Conservation (phyloP, 2,113 vertebrate species). For the Fulmarus glacialis region DNA sequence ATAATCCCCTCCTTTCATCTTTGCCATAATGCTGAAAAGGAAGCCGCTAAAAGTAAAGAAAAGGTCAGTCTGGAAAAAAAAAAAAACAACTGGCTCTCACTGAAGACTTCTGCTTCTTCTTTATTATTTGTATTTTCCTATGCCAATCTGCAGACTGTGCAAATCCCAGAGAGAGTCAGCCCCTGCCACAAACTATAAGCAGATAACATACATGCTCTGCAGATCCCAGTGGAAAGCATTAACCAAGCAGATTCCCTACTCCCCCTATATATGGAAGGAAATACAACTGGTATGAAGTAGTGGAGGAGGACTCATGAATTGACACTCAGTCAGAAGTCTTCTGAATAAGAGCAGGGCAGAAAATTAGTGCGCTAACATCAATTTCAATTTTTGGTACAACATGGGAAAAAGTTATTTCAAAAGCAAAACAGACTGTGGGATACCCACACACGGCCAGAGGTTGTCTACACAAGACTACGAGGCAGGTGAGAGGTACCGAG, state of each 20-base stretch:
- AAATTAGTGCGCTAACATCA: not conserved
- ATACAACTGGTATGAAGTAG: fast-evolving
- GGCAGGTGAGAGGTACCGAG: not conserved
- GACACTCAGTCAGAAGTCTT: not conserved
- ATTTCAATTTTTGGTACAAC: not conserved
- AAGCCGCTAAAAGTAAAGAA: not conserved
- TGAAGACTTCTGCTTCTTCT: not conserved
- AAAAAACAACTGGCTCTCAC: not conserved
- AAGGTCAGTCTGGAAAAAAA: not conserved
- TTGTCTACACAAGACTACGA: not conserved
- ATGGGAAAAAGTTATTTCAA: not conserved
- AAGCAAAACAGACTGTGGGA: not conserved
- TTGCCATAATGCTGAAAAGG: not conserved
- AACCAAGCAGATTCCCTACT: not conserved
- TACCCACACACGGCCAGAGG: not conserved
- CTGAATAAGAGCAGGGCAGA: not conserved
- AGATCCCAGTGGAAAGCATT: not conserved
- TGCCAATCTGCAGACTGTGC: not conserved
- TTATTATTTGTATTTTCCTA: not conserved
- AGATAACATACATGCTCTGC: not conserved
- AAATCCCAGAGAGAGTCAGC: not conserved
- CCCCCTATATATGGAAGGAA: not conserved
- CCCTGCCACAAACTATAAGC: not conserved
- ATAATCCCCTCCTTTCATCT: conserved; percentile 3
- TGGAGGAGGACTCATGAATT: not conserved